Conservation (phyloP, 92 coral and sea anemone genomes). For the Plumapathes pennacea region DNA sequence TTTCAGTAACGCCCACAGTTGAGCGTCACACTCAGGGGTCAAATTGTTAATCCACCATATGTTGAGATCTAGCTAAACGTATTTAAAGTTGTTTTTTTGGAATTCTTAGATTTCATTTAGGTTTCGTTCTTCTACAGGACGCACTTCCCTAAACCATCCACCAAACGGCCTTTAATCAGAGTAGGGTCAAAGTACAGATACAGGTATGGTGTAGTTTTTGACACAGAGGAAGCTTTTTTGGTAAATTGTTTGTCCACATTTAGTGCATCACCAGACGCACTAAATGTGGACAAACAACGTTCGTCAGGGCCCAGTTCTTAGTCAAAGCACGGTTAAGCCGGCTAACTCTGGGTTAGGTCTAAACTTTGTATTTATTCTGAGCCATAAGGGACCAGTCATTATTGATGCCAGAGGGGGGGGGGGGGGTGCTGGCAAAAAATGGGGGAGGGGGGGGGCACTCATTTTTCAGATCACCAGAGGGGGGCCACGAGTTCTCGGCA, state of each 20-base stretch:
- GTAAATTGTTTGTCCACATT: neutral
- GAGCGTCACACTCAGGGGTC: neutral
- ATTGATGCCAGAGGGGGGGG: too few relatives aligned
- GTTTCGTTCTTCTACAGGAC: constrained; percentile 43
- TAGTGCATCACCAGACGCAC: neutral
- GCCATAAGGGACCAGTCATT: too few relatives aligned
- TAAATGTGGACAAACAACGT: neutral
- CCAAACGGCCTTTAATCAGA: constrained; percentile 64
- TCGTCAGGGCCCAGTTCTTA: neutral
- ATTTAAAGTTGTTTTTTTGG: neutral
- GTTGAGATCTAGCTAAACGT: neutral
- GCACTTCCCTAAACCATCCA: constrained; percentile 79
- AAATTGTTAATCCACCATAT: neutral
- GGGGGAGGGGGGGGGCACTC: too few relatives aligned
- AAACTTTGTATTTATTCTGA: too few relatives aligned
- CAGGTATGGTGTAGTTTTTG: constrained; percentile 51
- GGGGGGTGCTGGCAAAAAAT: too few relatives aligned
- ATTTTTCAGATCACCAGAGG: too few relatives aligned
- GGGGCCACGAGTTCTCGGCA: too few relatives aligned
- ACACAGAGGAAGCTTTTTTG: neutral
- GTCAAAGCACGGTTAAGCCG: too few relatives aligned
- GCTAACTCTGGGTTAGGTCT: too few relatives aligned
- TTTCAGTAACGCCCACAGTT: too few relatives aligned
- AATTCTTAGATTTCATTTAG: too few relatives aligned
- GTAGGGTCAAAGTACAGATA: constrained; percentile 95